Evolutionary conservation across 2,113 vertebrate species (phyloP).

Genomic region (Triplophysa rosa): DNA sequence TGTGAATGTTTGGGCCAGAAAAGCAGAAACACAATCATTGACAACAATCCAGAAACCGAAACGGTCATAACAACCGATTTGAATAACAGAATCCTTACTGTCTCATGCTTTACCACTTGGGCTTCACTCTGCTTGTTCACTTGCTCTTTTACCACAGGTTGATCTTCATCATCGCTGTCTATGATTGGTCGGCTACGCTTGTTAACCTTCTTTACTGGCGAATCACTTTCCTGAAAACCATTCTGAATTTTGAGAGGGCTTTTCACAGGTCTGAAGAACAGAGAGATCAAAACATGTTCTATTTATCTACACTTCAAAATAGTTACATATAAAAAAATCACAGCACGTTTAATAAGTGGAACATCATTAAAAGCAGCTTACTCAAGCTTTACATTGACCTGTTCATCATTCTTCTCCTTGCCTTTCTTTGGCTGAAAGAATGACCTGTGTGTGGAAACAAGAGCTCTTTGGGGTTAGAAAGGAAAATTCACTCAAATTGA

Average conservation of each 20-base stretch:
- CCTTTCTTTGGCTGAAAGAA: constrained; percentile 81
- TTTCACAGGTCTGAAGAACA: constrained; percentile 61
- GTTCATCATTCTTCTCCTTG: constrained; percentile 64
- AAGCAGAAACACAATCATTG: not conserved
- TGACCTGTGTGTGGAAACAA: constrained; percentile 68
- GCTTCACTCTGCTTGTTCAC: constrained; percentile 37
- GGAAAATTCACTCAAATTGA: too few species aligned
- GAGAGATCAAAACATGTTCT: not conserved
- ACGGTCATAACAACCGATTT: too few species aligned
- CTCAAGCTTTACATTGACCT: constrained; percentile 57
- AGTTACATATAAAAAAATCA: not conserved
- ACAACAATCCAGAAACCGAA: not conserved
- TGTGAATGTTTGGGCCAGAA: not conserved
- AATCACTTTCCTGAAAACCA: constrained; percentile 65
- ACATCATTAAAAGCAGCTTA: constrained; percentile 19
- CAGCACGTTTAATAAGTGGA: not conserved
- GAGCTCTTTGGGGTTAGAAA: not conserved
- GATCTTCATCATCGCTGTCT: constrained; percentile 81
- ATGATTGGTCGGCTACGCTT: constrained; percentile 73
- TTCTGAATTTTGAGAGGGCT: constrained; percentile 80
- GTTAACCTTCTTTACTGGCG: constrained; percentile 71
- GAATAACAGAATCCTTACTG: constrained; percentile 31
- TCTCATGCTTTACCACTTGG: constrained; percentile 31
- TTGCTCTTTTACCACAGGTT: constrained; percentile 57
- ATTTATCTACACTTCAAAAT: too few species aligned